These are phyloP conservation scores for Cricetomys ansorgei DNA, from an alignment of 2,113 vertebrate species.

Conservation along the genomic window DNA sequence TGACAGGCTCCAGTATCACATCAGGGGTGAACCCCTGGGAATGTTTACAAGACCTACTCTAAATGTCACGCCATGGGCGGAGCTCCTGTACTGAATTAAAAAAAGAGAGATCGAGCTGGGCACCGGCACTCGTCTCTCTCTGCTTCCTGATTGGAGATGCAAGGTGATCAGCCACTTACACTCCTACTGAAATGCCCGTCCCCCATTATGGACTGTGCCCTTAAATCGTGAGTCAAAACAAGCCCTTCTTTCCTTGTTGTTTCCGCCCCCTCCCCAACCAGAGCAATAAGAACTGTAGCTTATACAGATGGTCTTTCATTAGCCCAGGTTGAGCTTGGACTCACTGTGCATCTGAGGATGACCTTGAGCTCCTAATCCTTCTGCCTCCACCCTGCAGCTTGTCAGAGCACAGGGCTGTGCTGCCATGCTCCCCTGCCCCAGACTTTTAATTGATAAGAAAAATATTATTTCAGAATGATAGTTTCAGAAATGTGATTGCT, in stretches of 20 bases:
- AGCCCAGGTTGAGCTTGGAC: neutral
- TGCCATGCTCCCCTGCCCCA: neutral
- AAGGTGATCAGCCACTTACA: neutral
- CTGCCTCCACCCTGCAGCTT: neutral
- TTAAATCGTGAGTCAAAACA: neutral
- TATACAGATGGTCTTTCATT: no score
- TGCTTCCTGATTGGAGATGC: neutral
- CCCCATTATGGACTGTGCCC: neutral
- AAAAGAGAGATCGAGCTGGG: neutral
- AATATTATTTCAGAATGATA: neutral
- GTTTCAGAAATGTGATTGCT: neutral
- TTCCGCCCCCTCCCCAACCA: neutral
- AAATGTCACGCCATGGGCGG: neutral
- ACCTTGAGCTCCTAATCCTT: neutral
- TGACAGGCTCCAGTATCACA: neutral
- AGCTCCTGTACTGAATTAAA: neutral
- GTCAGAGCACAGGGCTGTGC: neutral
- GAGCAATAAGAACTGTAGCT: neutral
- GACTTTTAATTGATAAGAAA: neutral
- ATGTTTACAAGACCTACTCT: neutral
- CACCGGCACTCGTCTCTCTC: neutral
- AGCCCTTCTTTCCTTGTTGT: neutral
- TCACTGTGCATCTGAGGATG: no score
- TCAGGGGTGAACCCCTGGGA: neutral
- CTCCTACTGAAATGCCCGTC: neutral